Evolutionary conservation across 2,888 invertebrate species (phyloP).

Genomic region (Trichopoda pennipes): DNA sequence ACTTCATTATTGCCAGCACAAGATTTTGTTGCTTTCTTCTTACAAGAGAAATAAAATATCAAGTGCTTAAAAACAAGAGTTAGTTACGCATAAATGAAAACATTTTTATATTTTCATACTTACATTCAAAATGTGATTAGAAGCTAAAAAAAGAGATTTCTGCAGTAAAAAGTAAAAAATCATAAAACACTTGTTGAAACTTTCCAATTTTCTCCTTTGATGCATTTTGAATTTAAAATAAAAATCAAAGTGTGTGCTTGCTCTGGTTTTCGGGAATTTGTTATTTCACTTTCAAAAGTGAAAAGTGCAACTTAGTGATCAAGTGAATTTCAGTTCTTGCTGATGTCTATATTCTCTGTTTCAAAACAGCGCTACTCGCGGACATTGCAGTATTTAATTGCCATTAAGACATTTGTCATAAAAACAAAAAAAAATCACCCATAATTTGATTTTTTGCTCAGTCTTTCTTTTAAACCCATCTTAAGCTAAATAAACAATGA

Average conservation of each 20-base stretch:
- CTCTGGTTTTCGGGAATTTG: slow-evolving; percentile 13
- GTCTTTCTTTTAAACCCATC: slow-evolving; percentile 6
- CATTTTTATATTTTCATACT: slow-evolving; percentile 8
- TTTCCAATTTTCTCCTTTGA: slow-evolving; percentile 39
- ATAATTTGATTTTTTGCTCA: background rate
- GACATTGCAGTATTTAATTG: no score
- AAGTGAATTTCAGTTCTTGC: background rate
- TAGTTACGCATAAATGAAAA: slow-evolving; percentile 47
- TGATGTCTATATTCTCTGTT: no score
- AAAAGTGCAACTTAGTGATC: no score
- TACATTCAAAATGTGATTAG: slow-evolving; percentile 31
- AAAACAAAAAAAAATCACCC: no score
- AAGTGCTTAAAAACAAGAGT: slow-evolving; percentile 41
- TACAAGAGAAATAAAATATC: background rate
- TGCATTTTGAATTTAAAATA: background rate
- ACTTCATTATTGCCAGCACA: background rate
- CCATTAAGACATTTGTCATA: no score
- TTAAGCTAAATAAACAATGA: slow-evolving; percentile 27
- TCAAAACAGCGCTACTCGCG: no score
- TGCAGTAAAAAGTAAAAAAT: slow-evolving; percentile 23
- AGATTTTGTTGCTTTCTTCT: background rate
- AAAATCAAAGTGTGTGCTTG: slow-evolving; percentile 25
- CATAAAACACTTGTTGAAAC: slow-evolving; percentile 55
- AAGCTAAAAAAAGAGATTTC: slow-evolving; percentile 23
- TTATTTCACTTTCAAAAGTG: background rate